Base-by-base conservation (phyloP, 2,797 vertebrate species). In the Takifugu rubripes region DNA sequence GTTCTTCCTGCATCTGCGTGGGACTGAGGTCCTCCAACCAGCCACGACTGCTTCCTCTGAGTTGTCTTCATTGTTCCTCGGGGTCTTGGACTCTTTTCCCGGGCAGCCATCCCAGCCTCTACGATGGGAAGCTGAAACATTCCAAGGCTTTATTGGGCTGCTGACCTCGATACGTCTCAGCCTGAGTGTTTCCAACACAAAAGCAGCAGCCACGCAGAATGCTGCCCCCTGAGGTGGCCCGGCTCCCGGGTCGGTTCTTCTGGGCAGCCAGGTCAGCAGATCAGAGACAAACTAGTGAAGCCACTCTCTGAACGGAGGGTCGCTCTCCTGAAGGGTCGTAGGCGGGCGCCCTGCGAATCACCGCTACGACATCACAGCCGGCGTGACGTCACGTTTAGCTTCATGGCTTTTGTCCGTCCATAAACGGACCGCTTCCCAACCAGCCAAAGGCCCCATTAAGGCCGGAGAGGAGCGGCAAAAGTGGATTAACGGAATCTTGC, bases 221-320 rank as follows among this genome's bases (percentile, higher is more conserved):
- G 42, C 29, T 43, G 59, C 46, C 8, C 26, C 27, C 33, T n/a
- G 16, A 24, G 51, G 60, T 46, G 40, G 53, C 57, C 45, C 29
- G 33, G 44, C 27, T 70, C 75, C 68, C 11, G 33, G 10, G 36
- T 17, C 48, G 56, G 17, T 17, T 57, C 64, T 54, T 58, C 24
- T 33, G 62, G 61, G 61, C 29, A 48, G 26, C 17, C 4, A 63
- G 7, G 29, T 45, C 55, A 36, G 49, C 46, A 5, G 31, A 59
- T 66, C 54, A 61, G 65, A 29, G 60, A 17, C 3, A 56, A 31
- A 43, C 60, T 52, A 58, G 72, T 75, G 52, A 68, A 36, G 51
- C 36, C 43, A 2, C 50, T 26, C 25, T 66, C 69, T 52, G 21
- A 21, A 21, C 21, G 21, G 21, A 21, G 21, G 21, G 21, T 21